Evolutionary conservation across 37 sponge, comb jelly and placozoan species (phyloP).

Genomic region (Ianthella basta): DNA sequence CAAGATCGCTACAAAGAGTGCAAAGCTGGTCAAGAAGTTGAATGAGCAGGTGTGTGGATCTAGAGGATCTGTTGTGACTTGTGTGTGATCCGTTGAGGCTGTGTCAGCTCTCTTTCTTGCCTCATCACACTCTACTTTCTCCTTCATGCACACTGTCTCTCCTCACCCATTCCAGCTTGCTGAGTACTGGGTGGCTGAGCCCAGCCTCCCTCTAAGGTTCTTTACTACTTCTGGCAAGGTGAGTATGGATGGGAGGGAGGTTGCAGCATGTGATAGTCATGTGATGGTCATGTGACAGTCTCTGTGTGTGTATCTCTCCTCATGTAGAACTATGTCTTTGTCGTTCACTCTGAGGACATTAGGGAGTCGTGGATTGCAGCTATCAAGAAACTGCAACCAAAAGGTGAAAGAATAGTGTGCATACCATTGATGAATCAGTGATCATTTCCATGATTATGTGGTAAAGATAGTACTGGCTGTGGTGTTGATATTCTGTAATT

Average conservation of each 20-base stretch:
- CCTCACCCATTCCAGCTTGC: not conserved
- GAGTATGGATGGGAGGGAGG: not conserved
- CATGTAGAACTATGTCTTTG: conserved; percentile 69
- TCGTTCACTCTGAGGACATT: conserved; percentile 79
- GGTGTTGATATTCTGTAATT: no score
- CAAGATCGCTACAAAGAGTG: conserved; percentile 9
- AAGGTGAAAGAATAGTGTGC: no score
- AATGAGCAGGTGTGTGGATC: conserved; percentile 68
- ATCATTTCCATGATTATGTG: no score
- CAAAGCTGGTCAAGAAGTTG: conserved; percentile 67
- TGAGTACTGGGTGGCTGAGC: conserved; percentile 73
- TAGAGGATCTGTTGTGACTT: no score
- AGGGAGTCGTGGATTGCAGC: conserved; percentile 69
- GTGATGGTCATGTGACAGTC: no score
- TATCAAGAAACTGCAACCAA: conserved; percentile 80
- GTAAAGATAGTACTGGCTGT: no score
- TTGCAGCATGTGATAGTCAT: no score
- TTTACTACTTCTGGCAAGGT: conserved; percentile 71
- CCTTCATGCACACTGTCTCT: no score
- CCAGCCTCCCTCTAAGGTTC: conserved; percentile 77
- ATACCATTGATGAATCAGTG: no score
- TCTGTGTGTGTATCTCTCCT: not conserved
- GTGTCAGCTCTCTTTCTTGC: no score
- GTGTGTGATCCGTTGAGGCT: not conserved
- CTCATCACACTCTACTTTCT: no score